Evolutionary conservation across 2,888 invertebrate genomes (phyloP).

Genomic region (Sinhomidia bicolor): DNA sequence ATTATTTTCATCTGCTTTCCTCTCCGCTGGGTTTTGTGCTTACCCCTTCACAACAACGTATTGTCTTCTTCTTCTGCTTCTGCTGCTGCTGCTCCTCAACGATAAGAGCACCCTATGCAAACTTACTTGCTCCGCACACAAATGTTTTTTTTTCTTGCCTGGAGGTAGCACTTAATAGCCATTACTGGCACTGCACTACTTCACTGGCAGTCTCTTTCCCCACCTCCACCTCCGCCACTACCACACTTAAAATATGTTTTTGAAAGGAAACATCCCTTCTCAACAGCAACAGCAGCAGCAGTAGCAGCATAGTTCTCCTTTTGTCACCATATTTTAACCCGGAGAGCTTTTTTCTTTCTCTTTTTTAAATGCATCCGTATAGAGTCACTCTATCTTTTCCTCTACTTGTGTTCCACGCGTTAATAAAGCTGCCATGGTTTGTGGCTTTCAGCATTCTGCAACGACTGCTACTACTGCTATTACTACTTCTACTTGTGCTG

Average conservation of each 20-base stretch:
- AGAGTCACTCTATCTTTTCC: no score
- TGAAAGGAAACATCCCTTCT: not conserved
- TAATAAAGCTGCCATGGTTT: constrained; percentile 52
- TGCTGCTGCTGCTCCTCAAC: no score
- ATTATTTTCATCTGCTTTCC: no score
- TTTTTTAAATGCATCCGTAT: no score
- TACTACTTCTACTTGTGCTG: no score
- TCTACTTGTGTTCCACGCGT: not conserved
- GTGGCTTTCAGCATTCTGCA: constrained; percentile 47
- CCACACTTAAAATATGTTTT: constrained; percentile 20
- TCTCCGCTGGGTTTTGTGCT: no score
- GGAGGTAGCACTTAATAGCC: constrained; percentile 58
- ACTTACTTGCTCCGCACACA: constrained; percentile 33
- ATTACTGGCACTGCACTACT: constrained; percentile 61
- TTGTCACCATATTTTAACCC: constrained; percentile 28
- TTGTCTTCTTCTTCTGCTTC: no score
- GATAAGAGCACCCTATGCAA: not conserved
- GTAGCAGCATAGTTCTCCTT: not conserved
- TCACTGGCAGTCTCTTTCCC: constrained; percentile 26
- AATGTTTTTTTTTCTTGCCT: constrained; percentile 32
- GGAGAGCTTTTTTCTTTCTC: no score
- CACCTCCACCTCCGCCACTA: not conserved
- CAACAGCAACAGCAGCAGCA: no score
- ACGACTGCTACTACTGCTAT: no score
- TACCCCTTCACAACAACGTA: constrained; percentile 7